Percentiles rank a stretch among this genome's conserved stretches.
Evolutionary conservation across 2,113 vertebrate genomes (phyloP).

Genomic region (Atlantisia rogersi): DNA sequence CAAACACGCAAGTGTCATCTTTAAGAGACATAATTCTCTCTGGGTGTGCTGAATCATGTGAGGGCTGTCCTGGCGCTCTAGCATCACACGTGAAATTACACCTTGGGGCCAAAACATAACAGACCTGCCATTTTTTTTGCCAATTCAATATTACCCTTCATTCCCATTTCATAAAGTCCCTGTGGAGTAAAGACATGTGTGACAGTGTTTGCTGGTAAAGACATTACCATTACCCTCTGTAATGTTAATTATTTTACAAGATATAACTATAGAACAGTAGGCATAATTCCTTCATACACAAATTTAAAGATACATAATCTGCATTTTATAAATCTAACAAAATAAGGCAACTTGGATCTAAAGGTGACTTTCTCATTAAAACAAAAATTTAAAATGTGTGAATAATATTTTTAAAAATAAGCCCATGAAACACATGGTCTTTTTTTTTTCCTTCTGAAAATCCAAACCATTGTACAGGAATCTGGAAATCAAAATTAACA

Average conservation of each 20-base stretch:
- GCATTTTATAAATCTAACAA: not conserved
- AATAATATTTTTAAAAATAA: not conserved
- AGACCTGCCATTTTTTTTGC: rapidly evolving
- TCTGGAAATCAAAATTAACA: not conserved
- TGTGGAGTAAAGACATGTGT: not conserved
- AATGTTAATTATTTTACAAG: not conserved
- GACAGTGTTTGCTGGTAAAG: not conserved
- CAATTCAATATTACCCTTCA: not conserved
- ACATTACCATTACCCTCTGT: not conserved
- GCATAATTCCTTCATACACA: not conserved
- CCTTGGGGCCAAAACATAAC: not conserved
- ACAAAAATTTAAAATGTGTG: not conserved
- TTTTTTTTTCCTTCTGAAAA: not conserved
- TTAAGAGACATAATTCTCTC: not conserved
- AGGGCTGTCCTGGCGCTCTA: not conserved
- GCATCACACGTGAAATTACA: not conserved
- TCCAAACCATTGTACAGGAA: not conserved
- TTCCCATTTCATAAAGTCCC: not conserved
- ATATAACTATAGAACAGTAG: not conserved
- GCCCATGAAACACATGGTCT: not conserved
- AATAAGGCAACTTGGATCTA: not conserved
- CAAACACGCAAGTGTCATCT: not conserved
- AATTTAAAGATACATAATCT: not conserved
- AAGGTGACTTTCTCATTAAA: not conserved
- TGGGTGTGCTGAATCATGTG: not conserved